These are phyloP conservation scores for Oreochromis niloticus DNA, from an alignment of 2,113 vertebrate genomes.

Conservation along the genomic window DNA sequence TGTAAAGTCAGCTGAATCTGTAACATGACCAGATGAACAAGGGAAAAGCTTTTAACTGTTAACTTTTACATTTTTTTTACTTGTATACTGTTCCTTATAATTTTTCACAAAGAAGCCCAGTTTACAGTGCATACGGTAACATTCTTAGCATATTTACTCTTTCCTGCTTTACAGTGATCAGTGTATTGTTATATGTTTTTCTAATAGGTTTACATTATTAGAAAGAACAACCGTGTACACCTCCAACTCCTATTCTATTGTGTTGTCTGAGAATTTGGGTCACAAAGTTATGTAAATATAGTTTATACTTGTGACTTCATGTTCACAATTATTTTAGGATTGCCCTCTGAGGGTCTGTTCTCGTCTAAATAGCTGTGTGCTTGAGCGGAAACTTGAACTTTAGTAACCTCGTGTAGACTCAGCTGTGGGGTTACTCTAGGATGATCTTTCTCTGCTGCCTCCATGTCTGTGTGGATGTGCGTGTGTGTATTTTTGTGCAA, in stretches of 20 bases:
- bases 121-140: neutral
- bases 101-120: neutral
- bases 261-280: neutral
- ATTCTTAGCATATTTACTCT: neutral
- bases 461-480: neutral
- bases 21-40: neutral
- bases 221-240: neutral
- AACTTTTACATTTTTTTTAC: neutral
- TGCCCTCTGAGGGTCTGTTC: neutral
- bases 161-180: neutral
- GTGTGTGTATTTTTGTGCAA: neutral
- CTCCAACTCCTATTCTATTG: neutral
- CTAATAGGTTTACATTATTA: neutral
- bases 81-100: neutral
- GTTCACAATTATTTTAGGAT: neutral
- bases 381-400: slow-evolving; percentile 35
- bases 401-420: slow-evolving; percentile 38
- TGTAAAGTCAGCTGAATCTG: neutral
- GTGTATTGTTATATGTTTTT: neutral
- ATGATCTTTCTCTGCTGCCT: neutral
- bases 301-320: neutral
- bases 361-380: neutral
- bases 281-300: neutral
- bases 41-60: neutral
- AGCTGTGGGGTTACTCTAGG: slow-evolving; percentile 50